Evolutionary conservation across 2,888 invertebrate genomes (phyloP), one percentile per base, ranked within the genome.

Genomic region (Caenorhabditis sp.): DNA sequence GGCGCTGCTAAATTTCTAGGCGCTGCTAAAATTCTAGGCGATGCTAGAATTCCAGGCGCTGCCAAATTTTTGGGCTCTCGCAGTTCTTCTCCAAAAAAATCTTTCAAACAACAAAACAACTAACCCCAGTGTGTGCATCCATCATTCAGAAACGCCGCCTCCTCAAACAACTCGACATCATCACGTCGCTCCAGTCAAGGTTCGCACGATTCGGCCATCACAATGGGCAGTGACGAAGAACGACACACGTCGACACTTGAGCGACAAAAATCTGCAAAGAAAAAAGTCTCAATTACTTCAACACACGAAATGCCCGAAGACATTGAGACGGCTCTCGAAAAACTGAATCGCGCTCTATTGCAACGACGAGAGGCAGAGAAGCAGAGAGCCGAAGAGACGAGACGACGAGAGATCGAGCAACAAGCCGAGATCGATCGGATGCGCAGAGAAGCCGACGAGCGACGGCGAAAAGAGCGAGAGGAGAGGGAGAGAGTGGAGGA

Each of bases 301-400:
- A n/a, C 63, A 19, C 72, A 76, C 59, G 76, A 71, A 26, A 76
- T 76, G 76, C 72, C 71, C 24, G 76, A 76, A 31, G 76, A 72
- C n/a, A 69, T 69, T 23, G 69, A 76, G 36, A 66, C 72, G 51
- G 76, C 76, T 19, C 21, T 76, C 53, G 69, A 76, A 58, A 69
- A 69, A 17, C 23, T 76, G 63, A 69, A 68, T 23, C 60, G 54
- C 19, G 73, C 68, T 8, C 62, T 77, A 6, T 62, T 57, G 60
- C 58, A 59, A 58, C 10, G 68, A 37, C 57, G 69, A 37, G 70
- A 68, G 31, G 67, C 60, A 1, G 69, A 73, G 37, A 62, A 62
- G 54, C 65, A 58, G 63, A 73, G 69, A 53, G 61, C 54, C 1
- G 69, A 72, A 43, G 68, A 69, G 17, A 61, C 67, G 62, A 59